Base-by-base conservation (phyloP, 2,888 invertebrate genomes). In the Napeogenes inachia region DNA sequence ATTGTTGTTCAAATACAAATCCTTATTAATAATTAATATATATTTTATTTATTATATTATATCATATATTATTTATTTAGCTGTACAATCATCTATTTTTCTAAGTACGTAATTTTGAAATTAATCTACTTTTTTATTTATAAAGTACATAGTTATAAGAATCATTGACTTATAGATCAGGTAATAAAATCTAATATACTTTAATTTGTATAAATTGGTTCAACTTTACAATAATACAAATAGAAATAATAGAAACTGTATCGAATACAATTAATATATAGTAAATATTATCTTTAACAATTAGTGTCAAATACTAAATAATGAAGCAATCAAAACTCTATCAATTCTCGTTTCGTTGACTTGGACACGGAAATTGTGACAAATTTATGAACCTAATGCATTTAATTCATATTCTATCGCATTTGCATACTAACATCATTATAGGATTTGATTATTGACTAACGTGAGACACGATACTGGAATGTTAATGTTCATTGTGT, bases 251-350 rank as follows among this genome's bases (percentile, higher is more conserved):
- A 21, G 21, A 21, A 21, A 21, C 21, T 50, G 12, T 50, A 50
- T 50, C 2, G 21, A 50, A 35, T 35, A 6, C 35, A 10, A 50
- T 50, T 30, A 4, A 50, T 50, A 50, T 30, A 6, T 50, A 30
- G 50, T 50, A 30, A 50, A 50, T 50, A 10, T 57, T 54, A 57
- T 46, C 42, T 42, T 35, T 13, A 32, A 45, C 38, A 58, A 38
- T 61, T 63, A 33, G 21, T 58, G 46, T 59, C 57, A 61, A 13
- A 55, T 4, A n/a, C 45, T 35, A 35, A 42, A 56, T 58, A 59
- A 64, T 59, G 45, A 59, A 58, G 45, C 50, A 59, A 56, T 58
- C 33, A 53, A 56, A 61, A 45, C 12, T 45, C 47, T 56, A 58
- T 55, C 13, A 50, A 58, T 46, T 61, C 53, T 56, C n/a, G 47